These are phyloP conservation scores for Tenebrosternarchus preto DNA, from an alignment of 2,113 vertebrate genomes.

Conservation along the genomic window DNA sequence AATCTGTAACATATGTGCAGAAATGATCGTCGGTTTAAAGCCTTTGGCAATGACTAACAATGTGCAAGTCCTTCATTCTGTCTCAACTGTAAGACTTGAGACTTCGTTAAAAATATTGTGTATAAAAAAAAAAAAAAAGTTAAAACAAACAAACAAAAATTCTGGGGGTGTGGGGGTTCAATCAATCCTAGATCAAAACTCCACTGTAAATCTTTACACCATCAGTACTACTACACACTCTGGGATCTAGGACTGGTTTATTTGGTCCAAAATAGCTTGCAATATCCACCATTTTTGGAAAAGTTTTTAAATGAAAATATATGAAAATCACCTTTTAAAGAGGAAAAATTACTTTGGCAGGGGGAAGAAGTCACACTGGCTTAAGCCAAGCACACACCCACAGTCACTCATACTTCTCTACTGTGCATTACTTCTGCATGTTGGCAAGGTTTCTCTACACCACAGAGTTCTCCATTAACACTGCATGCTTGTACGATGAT, in stretches of 20 bases:
- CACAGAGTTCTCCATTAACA: not conserved
- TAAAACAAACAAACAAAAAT: too few relatives aligned
- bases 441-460: not conserved
- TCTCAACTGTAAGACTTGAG: not conserved
- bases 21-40: constrained; percentile 9
- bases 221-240: not conserved
- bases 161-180: too few relatives aligned
- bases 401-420: too few relatives aligned
- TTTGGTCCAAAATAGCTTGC: not conserved
- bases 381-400: too few relatives aligned
- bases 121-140: not conserved
- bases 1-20: too few relatives aligned
- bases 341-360: not conserved
- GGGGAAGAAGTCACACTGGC: constrained; percentile 11
- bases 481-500: not conserved
- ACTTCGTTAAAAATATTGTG: not conserved
- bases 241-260: not conserved
- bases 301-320: too few relatives aligned
- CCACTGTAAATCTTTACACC: too few relatives aligned
- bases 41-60: constrained; percentile 44
- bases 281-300: not conserved
- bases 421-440: too few relatives aligned
- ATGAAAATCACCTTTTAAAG: too few relatives aligned
- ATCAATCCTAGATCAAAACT: too few relatives aligned
- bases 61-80: not conserved